These are phyloP conservation scores for Castor canadensis DNA, from an alignment of 2,113 vertebrate genomes.

Conservation along the genomic window DNA sequence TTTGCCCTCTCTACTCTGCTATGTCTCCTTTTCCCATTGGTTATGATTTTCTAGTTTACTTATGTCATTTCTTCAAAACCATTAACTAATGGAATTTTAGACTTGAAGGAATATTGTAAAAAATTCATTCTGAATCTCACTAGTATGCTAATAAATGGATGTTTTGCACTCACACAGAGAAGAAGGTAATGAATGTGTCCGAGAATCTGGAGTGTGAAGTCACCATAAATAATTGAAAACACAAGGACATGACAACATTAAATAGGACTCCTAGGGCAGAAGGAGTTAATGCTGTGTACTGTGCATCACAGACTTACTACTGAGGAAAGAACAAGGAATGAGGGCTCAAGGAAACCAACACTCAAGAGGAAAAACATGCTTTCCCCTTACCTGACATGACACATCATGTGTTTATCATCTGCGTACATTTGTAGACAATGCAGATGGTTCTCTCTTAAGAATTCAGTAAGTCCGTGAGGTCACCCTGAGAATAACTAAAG, in stretches of 20 bases:
- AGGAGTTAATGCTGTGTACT: not conserved
- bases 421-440: slow-evolving; percentile 9
- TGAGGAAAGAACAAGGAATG: not conserved
- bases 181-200: not conserved
- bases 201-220: not conserved
- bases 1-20: not conserved
- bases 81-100: not conserved
- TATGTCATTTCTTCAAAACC: not conserved
- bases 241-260: not conserved
- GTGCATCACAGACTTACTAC: not conserved
- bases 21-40: not conserved
- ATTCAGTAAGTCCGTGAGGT: not conserved
- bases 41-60: not conserved
- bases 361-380: not conserved
- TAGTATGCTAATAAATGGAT: not conserved
- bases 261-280: not conserved
- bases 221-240: not conserved
- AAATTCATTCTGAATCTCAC: not conserved
- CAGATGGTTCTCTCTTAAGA: slow-evolving; percentile 59
- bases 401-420: slow-evolving; percentile 13
- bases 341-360: not conserved
- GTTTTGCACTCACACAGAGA: not conserved
- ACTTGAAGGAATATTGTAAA: not conserved
- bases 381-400: slow-evolving; percentile 38
- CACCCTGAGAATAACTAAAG: slow-evolving; percentile 23